phyloP scores from a whole-genome alignment of 2,888 invertebrate genomes.

The Lochmaea crataegi region DNA sequence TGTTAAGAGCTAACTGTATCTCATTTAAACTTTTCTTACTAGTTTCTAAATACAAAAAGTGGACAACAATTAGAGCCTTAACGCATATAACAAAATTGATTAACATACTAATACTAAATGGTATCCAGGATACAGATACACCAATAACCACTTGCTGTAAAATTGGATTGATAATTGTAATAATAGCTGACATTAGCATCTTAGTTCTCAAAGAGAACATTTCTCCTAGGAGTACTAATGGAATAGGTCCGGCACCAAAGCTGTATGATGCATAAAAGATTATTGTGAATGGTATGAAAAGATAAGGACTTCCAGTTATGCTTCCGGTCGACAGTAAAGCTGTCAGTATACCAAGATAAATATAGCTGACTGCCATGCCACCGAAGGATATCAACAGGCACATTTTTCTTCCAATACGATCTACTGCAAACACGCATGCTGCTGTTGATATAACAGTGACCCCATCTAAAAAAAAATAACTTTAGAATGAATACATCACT shows the following conservation, averaged over 20 bases:
- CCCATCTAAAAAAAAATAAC: background rate
- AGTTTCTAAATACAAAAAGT: conserved; percentile 12
- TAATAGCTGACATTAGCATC: background rate
- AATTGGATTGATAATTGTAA: background rate
- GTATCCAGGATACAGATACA: background rate
- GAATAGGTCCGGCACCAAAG: conserved; percentile 4
- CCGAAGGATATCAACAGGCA: conserved; percentile 8
- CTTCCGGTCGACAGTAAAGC: background rate
- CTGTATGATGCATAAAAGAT: background rate
- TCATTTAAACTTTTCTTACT: background rate
- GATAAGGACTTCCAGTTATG: background rate
- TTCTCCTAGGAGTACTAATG: background rate
- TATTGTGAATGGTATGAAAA: too few species aligned
- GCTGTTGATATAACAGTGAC: background rate
- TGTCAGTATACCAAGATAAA: background rate
- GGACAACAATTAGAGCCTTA: background rate
- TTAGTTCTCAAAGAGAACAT: background rate
- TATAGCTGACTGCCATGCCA: background rate
- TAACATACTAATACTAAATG: background rate
- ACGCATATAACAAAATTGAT: background rate
- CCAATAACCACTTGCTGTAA: too few species aligned
- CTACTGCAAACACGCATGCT: background rate
- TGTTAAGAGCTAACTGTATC: conserved; percentile 2
- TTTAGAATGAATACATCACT: background rate
- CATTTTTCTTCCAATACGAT: conserved; percentile 10